Evolutionary conservation across 2,113 vertebrate species (phyloP).

Genomic region (Falcunculus frontatus): DNA sequence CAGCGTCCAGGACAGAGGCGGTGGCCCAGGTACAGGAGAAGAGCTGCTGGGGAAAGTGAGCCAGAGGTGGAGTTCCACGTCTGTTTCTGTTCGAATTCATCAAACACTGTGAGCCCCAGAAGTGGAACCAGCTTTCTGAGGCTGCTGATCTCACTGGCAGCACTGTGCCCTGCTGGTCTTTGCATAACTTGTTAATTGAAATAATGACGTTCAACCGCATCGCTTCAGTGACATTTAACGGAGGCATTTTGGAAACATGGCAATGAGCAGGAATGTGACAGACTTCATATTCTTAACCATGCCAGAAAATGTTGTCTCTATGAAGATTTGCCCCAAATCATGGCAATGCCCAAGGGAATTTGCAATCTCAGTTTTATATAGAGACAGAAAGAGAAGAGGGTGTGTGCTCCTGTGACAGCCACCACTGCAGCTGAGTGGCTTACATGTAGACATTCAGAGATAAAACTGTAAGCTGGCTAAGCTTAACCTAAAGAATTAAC

Average conservation of each 20-base stretch:
- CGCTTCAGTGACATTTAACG: rapidly evolving
- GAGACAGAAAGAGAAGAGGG: background rate
- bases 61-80: background rate
- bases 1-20: rapidly evolving
- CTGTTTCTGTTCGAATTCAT: background rate
- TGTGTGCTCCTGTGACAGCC: background rate
- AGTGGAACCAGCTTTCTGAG: background rate
- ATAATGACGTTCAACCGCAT: background rate
- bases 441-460: background rate
- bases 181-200: background rate
- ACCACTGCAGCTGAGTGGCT: background rate
- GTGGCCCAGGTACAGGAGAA: background rate
- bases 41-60: background rate
- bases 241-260: background rate
- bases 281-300: background rate
- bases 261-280: background rate
- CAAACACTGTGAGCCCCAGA: rapidly evolving
- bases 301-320: background rate
- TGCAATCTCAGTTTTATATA: background rate
- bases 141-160: background rate
- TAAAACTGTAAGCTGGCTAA: background rate
- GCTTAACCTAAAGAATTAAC: background rate
- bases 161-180: background rate
- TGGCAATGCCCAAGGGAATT: background rate
- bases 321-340: background rate